A percentile compares a stretch with the other conserved stretches of the same genome.
Conservation (phyloP, 2,113 vertebrate species). For the Gasterosteus aculeatus region DNA sequence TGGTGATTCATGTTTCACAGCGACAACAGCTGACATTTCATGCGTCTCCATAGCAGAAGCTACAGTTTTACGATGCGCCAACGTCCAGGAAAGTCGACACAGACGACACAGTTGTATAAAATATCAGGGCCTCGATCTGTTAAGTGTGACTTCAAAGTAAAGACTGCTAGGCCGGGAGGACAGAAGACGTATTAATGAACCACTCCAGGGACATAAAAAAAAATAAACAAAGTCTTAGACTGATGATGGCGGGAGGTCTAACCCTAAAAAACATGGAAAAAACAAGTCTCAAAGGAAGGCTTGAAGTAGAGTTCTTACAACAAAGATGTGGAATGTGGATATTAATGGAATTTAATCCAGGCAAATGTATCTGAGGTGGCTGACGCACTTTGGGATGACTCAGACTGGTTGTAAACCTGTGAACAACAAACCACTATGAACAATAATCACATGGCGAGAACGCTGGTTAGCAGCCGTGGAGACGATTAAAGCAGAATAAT, state of each 20-base stretch:
- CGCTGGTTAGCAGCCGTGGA: slow-evolving; percentile 33
- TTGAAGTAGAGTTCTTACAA: slow-evolving; percentile 5
- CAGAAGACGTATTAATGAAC: not conserved
- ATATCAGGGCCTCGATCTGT: not conserved
- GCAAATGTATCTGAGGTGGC: slow-evolving; percentile 21
- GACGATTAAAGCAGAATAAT: slow-evolving; percentile 74
- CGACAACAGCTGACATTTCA: not conserved
- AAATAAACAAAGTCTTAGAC: not conserved
- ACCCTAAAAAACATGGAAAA: not conserved
- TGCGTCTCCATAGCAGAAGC: not conserved
- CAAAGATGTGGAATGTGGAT: slow-evolving; percentile 25
- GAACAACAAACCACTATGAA: slow-evolving; percentile 56
- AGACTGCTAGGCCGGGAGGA: not conserved
- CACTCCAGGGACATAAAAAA: not conserved
- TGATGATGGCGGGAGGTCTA: not conserved
- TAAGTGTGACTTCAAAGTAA: not conserved
- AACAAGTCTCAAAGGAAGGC: not conserved
- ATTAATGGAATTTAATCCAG: slow-evolving; percentile 23
- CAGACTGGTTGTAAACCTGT: slow-evolving; percentile 25
- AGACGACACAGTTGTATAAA: not conserved
- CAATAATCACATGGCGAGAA: slow-evolving; percentile 57
- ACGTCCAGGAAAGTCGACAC: no score
- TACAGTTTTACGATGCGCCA: not conserved
- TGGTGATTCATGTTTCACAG: not conserved
- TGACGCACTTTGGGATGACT: slow-evolving; percentile 30